Conservation (phyloP, 2,888 invertebrate genomes). For the Philopedon plagiatum region DNA sequence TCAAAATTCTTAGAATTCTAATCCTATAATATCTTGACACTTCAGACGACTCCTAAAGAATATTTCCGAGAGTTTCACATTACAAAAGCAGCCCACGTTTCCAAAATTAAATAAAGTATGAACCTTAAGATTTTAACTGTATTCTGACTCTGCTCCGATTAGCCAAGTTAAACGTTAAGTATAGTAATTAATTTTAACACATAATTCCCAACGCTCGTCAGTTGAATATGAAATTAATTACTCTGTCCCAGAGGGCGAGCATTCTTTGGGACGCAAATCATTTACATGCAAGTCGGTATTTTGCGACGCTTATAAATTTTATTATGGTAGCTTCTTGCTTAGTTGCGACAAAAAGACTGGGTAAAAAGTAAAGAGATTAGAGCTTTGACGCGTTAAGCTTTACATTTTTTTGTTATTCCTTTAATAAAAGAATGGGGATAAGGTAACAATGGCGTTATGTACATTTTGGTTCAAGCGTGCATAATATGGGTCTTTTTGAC, state of each 20-base stretch:
- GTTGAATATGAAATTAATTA: conserved; percentile 62
- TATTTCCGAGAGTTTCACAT: neutral
- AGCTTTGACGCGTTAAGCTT: conserved; percentile 18
- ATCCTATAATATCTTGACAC: conserved; percentile 6
- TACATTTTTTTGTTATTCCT: conserved; percentile 10
- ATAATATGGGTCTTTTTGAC: neutral
- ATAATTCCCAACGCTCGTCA: conserved; percentile 59
- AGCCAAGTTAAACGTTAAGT: conserved; percentile 53
- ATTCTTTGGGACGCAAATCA: conserved; percentile 58
- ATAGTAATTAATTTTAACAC: conserved; percentile 61
- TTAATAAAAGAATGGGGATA: neutral
- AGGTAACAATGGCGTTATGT: neutral
- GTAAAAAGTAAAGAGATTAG: conserved; percentile 28
- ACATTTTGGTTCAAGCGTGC: neutral
- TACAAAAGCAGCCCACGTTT: conserved; percentile 13
- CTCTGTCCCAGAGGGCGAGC: conserved; percentile 34
- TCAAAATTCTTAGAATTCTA: neutral
- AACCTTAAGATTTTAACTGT: conserved; percentile 20
- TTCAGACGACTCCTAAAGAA: neutral
- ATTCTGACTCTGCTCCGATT: conserved; percentile 21
- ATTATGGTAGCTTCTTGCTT: conserved; percentile 60
- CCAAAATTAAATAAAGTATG: conserved; percentile 27
- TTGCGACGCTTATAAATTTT: conserved; percentile 62
- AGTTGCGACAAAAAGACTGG: conserved; percentile 29
- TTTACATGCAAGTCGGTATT: conserved; percentile 63